A percentile compares a stretch with the other conserved stretches of the same genome.
phyloP scores from a whole-genome alignment of 2,888 invertebrate species.

The Tanytarsus gracilentus region DNA sequence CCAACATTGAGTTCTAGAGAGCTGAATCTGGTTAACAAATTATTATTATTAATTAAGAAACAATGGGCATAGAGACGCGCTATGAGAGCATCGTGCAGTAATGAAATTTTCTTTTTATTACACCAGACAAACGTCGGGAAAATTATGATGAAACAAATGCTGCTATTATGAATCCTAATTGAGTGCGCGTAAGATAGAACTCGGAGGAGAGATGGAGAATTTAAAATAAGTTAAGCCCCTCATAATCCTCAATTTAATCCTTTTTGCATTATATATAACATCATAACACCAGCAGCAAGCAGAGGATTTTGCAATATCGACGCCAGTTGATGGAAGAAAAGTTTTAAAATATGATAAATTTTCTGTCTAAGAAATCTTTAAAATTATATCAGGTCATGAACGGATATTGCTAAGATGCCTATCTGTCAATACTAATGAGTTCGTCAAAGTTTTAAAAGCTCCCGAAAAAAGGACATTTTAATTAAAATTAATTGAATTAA shows the following conservation, averaged over 20 bases:
- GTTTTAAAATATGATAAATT: not conserved
- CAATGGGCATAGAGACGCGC: too few species aligned
- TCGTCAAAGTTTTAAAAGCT: not conserved
- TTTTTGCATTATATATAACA: slow-evolving; percentile 19
- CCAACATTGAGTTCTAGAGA: too few species aligned
- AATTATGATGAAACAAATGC: slow-evolving; percentile 11
- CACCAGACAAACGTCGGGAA: not conserved
- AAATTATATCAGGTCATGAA: not conserved
- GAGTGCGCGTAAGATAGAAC: slow-evolving; percentile 15
- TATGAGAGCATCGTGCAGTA: too few species aligned
- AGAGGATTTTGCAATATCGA: too few species aligned
- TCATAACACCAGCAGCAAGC: too few species aligned
- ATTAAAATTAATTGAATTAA: slow-evolving; percentile 1
- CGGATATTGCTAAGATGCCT: not conserved
- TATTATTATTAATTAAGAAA: not conserved
- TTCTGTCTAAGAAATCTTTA: not conserved
- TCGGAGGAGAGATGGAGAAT: not conserved
- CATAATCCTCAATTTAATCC: slow-evolving; percentile 16
- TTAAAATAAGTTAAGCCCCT: slow-evolving; percentile 1
- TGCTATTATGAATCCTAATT: slow-evolving; percentile 21
- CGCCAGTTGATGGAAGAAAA: too few species aligned
- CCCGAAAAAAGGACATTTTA: not conserved
- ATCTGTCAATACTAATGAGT: not conserved
- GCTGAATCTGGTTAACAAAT: not conserved
- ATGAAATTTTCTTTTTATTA: not conserved